Base-by-base conservation (phyloP, 1,140 invertebrate species). In the Meloidogyne floridensis region DNA sequence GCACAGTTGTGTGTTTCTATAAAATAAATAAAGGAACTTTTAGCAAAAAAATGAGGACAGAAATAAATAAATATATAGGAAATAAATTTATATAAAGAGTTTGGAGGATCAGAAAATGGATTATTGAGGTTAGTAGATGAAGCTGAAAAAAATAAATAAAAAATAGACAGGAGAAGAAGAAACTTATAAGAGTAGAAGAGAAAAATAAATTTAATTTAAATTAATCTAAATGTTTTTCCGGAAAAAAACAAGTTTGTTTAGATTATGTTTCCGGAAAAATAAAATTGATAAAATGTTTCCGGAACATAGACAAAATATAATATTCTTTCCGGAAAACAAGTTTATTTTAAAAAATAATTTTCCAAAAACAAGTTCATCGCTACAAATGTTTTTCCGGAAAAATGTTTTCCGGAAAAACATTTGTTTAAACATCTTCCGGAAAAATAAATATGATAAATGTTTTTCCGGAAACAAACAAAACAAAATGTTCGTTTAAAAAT, bases 11-110 rank as follows among this genome's bases (percentile, higher is more conserved):
- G 59, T 65, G 15, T 15, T 15, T 65, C 15, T 65, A 4, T n/a
- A 65, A 32, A 32, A 65, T 65, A 65, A 65, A 65, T 65, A n/a
- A 65, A 65, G 59, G 59, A 65, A 65, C 59, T 65, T 65, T 65
- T 65, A 65, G 59, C 15, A 65, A 65, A 65, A 65, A 65, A 15
- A 56, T 4, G 13, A 59, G 13, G 56, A 59, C 56, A 59, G 3
- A 65, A 65, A 18, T n/a, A 65, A 65, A 65, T 65, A 54, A 18
- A 65, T 18, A 13, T 54, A 54, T n/a, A 65, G n/a, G 10, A 65
- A 65, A 65, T 65, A 13, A 13, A 65, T 59, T 59, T 59, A 47
- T 32, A 32, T 32, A 32, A 32, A 56, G 54, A 56, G 13, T 9
- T 56, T 15, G 15, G n/a, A 65, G 59, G 15, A 65, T 65, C 59